These are phyloP conservation scores for Baccha elongata DNA, from an alignment of 2,888 invertebrate species.

Conservation along the genomic window DNA sequence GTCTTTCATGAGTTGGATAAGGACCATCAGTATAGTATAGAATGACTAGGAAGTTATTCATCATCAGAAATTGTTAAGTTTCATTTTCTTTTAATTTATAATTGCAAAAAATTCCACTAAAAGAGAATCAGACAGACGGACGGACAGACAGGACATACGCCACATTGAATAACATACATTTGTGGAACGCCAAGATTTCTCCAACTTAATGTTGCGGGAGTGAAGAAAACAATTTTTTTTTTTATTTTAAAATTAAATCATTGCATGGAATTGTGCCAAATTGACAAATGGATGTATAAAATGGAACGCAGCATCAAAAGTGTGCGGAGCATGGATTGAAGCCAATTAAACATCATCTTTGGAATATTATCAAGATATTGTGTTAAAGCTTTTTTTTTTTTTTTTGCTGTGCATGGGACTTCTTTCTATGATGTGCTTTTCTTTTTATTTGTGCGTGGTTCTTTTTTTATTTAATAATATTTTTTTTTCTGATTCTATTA, in stretches of 20 bases:
- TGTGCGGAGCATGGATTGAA: conserved; percentile 53
- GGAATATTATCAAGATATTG: conserved; percentile 70
- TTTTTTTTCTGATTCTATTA: neutral
- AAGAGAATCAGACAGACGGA: conserved; percentile 31
- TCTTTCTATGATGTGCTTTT: conserved; percentile 3
- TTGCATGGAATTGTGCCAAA: conserved; percentile 71
- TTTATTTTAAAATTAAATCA: conserved; percentile 63
- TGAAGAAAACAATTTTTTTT: conserved; percentile 17
- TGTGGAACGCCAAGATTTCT: conserved; percentile 10
- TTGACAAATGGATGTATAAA: conserved; percentile 65
- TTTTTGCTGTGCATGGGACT: neutral
- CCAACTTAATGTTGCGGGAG: neutral
- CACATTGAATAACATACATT: conserved; percentile 49
- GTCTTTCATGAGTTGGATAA: neutral
- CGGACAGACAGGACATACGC: neutral
- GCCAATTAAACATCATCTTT: conserved; percentile 72
- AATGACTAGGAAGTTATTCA: no score
- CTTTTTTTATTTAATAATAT: neutral
- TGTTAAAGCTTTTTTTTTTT: conserved; percentile 18
- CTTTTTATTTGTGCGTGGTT: conserved; percentile 23
- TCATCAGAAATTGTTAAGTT: conserved; percentile 6
- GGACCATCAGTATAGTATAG: no score
- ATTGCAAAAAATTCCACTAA: conserved; percentile 25
- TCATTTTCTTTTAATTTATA: conserved; percentile 25
- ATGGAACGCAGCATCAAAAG: conserved; percentile 45